Evolutionary conservation across 1,140 invertebrate genomes (phyloP).

Genomic region (Subanguina moxae): DNA sequence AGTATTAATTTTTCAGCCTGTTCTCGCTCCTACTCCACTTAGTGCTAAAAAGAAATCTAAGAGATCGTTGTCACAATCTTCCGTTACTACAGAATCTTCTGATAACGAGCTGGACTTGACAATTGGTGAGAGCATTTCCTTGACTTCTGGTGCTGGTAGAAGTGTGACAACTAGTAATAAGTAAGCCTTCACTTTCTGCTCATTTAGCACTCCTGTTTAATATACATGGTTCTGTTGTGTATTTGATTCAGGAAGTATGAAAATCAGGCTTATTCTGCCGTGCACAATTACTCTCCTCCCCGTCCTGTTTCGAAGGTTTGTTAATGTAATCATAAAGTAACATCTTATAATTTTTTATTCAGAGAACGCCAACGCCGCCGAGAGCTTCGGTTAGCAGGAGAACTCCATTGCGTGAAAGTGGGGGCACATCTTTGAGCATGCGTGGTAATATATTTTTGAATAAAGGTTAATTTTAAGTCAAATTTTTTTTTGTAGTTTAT

Average conservation of each 20-base stretch:
- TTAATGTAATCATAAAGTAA: too few relatives aligned
- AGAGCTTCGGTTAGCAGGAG: conserved; percentile 12
- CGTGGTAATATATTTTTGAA: conserved; percentile 15
- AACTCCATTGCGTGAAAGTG: conserved; percentile 16
- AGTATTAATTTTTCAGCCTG: background rate
- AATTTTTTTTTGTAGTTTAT: background rate
- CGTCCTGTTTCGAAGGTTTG: conserved; percentile 12
- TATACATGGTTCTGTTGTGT: too few relatives aligned
- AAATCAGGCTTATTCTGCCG: background rate
- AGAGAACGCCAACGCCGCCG: conserved; percentile 32
- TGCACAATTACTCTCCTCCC: background rate
- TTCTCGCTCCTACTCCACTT: background rate
- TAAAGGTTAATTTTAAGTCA: conserved; percentile 11
- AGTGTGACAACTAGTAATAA: background rate
- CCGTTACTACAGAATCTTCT: conserved; percentile 11
- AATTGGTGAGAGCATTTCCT: conserved; percentile 8
- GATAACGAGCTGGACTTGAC: conserved; percentile 27
- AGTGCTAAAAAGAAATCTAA: conserved; percentile 15
- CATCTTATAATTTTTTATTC: too few relatives aligned
- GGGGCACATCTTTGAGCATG: background rate
- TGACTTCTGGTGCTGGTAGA: conserved; percentile 17
- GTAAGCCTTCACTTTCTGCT: background rate
- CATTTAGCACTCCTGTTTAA: too few relatives aligned
- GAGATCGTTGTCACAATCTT: background rate
- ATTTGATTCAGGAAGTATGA: background rate